Evolutionary conservation across 1,140 invertebrate genomes (phyloP).

Genomic region (Drosophila melanica): DNA sequence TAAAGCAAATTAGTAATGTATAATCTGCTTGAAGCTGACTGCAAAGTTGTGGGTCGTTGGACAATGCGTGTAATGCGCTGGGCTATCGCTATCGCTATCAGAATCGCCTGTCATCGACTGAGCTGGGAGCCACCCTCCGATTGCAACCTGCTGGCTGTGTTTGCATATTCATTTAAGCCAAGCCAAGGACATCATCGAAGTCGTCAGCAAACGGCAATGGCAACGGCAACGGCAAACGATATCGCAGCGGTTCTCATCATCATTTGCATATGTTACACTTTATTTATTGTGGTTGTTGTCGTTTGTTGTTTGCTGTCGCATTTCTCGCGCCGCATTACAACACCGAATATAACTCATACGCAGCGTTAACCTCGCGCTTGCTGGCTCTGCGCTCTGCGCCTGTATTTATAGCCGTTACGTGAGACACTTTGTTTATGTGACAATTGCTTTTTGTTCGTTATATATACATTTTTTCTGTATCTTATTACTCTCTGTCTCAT

Average conservation of each 20-base stretch:
- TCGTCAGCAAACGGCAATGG: slow-evolving; percentile 28
- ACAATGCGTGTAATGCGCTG: slow-evolving; percentile 25
- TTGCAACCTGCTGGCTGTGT: slow-evolving; percentile 17
- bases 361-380: slow-evolving; percentile 75
- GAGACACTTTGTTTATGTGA: slow-evolving; percentile 80
- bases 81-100: slow-evolving; percentile 45
- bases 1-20: not conserved
- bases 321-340: slow-evolving; percentile 72
- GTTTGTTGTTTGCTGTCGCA: slow-evolving; percentile 18
- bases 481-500: slow-evolving; percentile 40
- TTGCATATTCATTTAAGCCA: slow-evolving; percentile 52
- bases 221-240: slow-evolving; percentile 16
- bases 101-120: slow-evolving; percentile 46
- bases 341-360: slow-evolving; percentile 76
- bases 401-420: slow-evolving; percentile 80
- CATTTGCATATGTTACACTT: slow-evolving; percentile 81
- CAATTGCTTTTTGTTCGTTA: slow-evolving; percentile 77
- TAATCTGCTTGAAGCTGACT: not conserved
- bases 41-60: not conserved
- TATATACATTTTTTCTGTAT: slow-evolving; percentile 57
- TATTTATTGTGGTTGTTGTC: slow-evolving; percentile 68
- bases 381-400: slow-evolving; percentile 22
- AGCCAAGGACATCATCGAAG: slow-evolving; percentile 44
- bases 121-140: not conserved
- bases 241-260: slow-evolving; percentile 74